Percentiles rank a stretch among this genome's conserved stretches.
Evolutionary conservation across 23 tunicate species (phyloP).

Genomic region (Botrylloides violaceus): DNA sequence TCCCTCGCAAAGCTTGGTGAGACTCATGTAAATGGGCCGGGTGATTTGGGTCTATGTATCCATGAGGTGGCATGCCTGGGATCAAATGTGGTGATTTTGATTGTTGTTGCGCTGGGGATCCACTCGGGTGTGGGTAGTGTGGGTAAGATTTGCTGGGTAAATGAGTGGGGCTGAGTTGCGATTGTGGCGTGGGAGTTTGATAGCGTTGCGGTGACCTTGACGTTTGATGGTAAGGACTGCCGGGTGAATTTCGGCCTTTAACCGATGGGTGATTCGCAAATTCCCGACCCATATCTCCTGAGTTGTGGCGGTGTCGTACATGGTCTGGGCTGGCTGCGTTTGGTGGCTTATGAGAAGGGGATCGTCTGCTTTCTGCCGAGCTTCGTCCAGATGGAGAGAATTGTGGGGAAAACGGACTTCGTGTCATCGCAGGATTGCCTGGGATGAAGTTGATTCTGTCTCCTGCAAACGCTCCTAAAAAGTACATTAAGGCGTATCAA

Average conservation of each 20-base stretch:
- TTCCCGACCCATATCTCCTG: constrained; percentile 14
- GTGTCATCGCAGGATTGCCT: constrained; percentile 1
- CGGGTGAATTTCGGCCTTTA: constrained; percentile 20
- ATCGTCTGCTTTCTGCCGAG: constrained; percentile 14
- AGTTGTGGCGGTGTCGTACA: constrained; percentile 3
- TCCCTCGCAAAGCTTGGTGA: background rate
- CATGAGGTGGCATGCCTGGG: background rate
- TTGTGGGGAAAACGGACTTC: constrained; percentile 16
- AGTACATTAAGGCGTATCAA: too few species aligned
- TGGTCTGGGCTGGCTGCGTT: constrained; percentile 9
- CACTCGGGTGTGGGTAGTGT: constrained; percentile 7
- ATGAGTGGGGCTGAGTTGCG: constrained; percentile 20
- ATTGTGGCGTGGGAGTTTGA: background rate
- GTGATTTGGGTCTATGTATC: constrained; percentile 7
- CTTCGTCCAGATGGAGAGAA: background rate
- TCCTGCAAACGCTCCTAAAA: too few species aligned
- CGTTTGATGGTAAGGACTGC: constrained; percentile 6
- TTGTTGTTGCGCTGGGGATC: background rate
- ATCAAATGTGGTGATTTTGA: constrained; percentile 8
- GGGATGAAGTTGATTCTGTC: constrained; percentile 20
- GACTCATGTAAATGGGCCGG: too few species aligned
- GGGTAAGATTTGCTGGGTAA: background rate
- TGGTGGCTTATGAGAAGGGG: constrained; percentile 14
- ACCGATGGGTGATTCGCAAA: constrained; percentile 15
- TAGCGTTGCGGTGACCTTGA: background rate